Conservation (phyloP, 2,888 invertebrate genomes). For the Panorpa germanica region DNA sequence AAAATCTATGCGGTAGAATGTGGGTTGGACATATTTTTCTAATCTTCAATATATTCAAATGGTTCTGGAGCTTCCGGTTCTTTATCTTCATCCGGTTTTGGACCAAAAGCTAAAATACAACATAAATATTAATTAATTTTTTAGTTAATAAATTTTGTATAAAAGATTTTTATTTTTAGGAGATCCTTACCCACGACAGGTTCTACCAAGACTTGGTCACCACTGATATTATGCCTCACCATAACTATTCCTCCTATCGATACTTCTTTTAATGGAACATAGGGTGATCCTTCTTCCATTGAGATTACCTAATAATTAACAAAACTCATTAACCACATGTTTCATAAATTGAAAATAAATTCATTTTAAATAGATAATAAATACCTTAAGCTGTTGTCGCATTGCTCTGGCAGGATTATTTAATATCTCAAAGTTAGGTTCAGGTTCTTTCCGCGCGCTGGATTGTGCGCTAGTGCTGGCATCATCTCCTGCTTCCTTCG, state of each 20-base stretch:
- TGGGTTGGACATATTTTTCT: too few species aligned
- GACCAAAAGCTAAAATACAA: conserved; percentile 55
- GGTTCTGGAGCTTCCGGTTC: conserved; percentile 97
- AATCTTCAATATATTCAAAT: conserved; percentile 86
- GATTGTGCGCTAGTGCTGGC: conserved; percentile 22
- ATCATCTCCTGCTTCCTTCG: conserved; percentile 22
- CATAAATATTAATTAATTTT: conserved; percentile 10
- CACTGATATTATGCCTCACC: conserved; percentile 68
- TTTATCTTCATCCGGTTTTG: conserved; percentile 83
- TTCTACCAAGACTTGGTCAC: conserved; percentile 74
- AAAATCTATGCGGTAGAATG: too few species aligned
- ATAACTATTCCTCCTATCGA: conserved; percentile 93
- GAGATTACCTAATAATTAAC: conserved; percentile 30
- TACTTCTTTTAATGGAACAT: conserved; percentile 76
- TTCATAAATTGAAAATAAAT: not conserved
- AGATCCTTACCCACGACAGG: too few species aligned
- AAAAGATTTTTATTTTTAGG: conserved; percentile 22
- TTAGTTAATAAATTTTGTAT: conserved; percentile 2
- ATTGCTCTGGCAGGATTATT: conserved; percentile 90
- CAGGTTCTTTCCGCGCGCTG: conserved; percentile 60
- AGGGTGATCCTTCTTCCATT: conserved; percentile 63
- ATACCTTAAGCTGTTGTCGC: conserved; percentile 69
- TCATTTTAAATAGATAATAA: conserved; percentile 1
- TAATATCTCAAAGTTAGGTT: conserved; percentile 79
- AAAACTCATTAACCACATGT: not conserved